These are phyloP conservation scores for Eupithecia centaureata DNA, from an alignment of 2,888 invertebrate genomes.

Conservation along the genomic window DNA sequence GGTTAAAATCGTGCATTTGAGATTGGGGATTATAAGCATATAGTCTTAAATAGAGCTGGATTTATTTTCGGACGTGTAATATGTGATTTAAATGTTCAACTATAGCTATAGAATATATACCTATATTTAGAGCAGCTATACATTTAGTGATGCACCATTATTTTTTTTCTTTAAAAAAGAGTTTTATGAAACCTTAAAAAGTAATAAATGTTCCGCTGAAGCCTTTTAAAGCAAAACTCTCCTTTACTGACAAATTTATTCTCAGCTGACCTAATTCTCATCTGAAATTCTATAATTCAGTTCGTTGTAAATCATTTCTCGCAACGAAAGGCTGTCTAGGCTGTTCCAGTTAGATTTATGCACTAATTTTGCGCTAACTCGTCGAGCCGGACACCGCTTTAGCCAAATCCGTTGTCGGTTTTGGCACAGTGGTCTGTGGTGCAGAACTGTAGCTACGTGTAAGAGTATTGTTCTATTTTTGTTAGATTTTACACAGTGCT, in stretches of 20 bases:
- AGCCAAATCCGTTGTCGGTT: slow-evolving; percentile 59
- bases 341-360: slow-evolving; percentile 61
- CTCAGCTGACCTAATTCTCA: slow-evolving; percentile 24
- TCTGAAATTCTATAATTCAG: slow-evolving; percentile 28
- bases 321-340: slow-evolving; percentile 48
- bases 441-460: slow-evolving; percentile 9
- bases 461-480: slow-evolving; percentile 1
- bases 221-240: not conserved
- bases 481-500: not conserved
- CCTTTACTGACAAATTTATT: slow-evolving; percentile 24
- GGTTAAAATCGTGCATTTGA: not conserved
- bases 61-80: not conserved
- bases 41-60: not conserved
- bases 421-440: slow-evolving; percentile 58
- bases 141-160: no score
- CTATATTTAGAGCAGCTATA: not conserved
- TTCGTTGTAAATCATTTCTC: slow-evolving; percentile 41
- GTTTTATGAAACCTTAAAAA: no score
- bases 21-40: not conserved
- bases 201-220: not conserved
- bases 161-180: no score
- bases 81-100: no score
- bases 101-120: no score
- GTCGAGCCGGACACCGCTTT: slow-evolving; percentile 52
- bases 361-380: slow-evolving; percentile 60